A percentile compares a stretch with the other conserved stretches of the same genome.
Evolutionary conservation across 2,888 invertebrate genomes (phyloP).

Genomic region (Chydorus sphaericus): DNA sequence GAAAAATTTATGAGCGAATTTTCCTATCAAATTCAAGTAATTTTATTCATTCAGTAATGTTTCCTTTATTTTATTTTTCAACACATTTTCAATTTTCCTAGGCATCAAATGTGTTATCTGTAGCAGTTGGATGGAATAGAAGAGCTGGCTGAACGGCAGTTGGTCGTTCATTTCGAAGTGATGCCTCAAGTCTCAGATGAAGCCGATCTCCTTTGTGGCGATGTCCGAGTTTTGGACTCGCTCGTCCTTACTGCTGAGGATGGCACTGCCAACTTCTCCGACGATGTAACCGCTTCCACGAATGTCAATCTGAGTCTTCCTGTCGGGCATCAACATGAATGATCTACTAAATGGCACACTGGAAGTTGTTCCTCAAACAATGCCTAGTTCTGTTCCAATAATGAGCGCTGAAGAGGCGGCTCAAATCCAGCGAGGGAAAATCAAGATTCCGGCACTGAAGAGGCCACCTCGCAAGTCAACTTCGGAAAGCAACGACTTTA

Average conservation of each 20-base stretch:
- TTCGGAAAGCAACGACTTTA: neutral
- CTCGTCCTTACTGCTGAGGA: neutral
- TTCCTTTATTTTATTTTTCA: neutral
- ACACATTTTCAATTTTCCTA: neutral
- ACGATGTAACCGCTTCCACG: neutral
- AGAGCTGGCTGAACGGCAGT: neutral
- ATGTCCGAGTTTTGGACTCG: neutral
- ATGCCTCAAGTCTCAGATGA: conserved; percentile 3
- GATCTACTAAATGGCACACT: neutral
- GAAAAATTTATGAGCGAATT: conserved; percentile 45
- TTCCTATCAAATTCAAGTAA: conserved; percentile 39
- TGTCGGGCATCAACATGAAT: neutral
- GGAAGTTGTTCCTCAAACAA: neutral
- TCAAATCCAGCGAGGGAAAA: conserved; percentile 5
- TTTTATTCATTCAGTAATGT: conserved; percentile 21
- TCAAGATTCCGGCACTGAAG: conserved; percentile 4
- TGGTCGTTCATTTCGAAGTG: conserved; percentile 4
- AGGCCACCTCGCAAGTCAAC: conserved; percentile 3
- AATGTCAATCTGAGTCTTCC: neutral
- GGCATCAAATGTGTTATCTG: neutral
- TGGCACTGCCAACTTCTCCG: neutral
- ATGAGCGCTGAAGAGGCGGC: neutral
- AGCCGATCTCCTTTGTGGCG: conserved; percentile 6
- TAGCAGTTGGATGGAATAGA: conserved; percentile 5
- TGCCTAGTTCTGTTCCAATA: neutral